Evolutionary conservation across 1,140 invertebrate species (phyloP), one percentile per base, ranked within the genome.

Genomic region (Leptestheria dahalacensis): DNA sequence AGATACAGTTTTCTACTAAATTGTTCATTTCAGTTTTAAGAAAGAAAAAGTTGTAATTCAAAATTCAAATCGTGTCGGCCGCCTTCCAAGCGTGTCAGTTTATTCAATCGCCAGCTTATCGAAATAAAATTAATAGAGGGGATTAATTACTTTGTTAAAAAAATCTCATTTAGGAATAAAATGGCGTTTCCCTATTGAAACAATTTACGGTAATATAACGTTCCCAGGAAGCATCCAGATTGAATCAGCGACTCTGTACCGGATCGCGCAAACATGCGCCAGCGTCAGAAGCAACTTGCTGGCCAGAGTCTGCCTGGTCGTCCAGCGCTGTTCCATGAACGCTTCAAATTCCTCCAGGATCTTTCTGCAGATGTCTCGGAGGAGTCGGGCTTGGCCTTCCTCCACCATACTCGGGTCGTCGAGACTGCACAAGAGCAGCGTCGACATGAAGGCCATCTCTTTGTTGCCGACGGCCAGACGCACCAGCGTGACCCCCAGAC

Each of bases 1-100:
- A 63, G 84, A 87, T 65, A 82, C 79, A 1, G 75, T 78, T 29
- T 86, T 85, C 69, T 73, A 76, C 62, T 79, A 74, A 72, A 64
- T 65, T 62, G 1, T 41, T 41, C 15, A n/a, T n/a, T n/a, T n/a
- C n/a, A n/a, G n/a, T n/a, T n/a, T n/a, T n/a, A n/a, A n/a, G n/a
- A n/a, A n/a, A n/a, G n/a, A n/a, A n/a, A n/a, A n/a, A n/a, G n/a
- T n/a, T n/a, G n/a, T n/a, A n/a, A n/a, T n/a, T n/a, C n/a, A n/a
- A n/a, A n/a, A n/a, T n/a, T n/a, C n/a, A n/a, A n/a, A n/a, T n/a
- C n/a, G n/a, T n/a, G n/a, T n/a, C n/a, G n/a, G n/a, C n/a, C n/a
- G n/a, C n/a, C n/a, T n/a, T n/a, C n/a, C n/a, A n/a, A n/a, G n/a
- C n/a, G n/a, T n/a, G n/a, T n/a, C n/a, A n/a, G n/a, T n/a, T n/a